Base-by-base conservation (phyloP, 2,888 invertebrate genomes). In the Watsonalla binaria region DNA sequence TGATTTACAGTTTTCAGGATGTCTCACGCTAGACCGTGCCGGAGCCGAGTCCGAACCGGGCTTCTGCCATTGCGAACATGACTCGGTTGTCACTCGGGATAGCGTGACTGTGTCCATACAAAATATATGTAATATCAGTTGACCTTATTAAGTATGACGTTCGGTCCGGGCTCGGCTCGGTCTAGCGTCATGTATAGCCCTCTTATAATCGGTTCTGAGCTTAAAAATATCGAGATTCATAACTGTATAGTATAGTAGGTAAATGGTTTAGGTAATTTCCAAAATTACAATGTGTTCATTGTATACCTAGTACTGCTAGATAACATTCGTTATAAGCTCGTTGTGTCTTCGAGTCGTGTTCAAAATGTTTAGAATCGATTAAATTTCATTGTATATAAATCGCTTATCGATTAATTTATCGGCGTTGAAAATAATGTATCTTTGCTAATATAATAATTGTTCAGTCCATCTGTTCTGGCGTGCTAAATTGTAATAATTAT, bases 251-350 rank as follows among this genome's bases (percentile, higher is more conserved):
- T n/a, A 13, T 45, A 11, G 55, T 56, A 53, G 54, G 48, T 57
- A 53, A 52, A 58, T 56, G 62, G 58, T 65, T 52, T 72, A 76
- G 63, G 70, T 72, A 68, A 67, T 71, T 73, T 68, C 68, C 66
- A 78, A 49, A 80, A 77, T 83, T 82, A 72, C 76, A 78, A 83
- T 82, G 84, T 86, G 86, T 87, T 86, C 85, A 85, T 81, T 84
- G 81, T 83, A 82, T 73, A 75, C 70, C 75, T 86, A 87, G 84
- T 80, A 79, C 82, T 82, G 86, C 86, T 87, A 87, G 86, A 71
- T 61, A 82, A 80, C 73, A 67, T 64, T 69, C 58, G 67, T 74
- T 69, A 75, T 49, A 49, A 72, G 66, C 60, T 70, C 65, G 73
- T 74, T 65, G 72, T 74, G 72, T 79, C 77, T 73, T 73, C 62